Base-by-base conservation (phyloP, 2,797 vertebrate genomes). In the Ibycter americanus region DNA sequence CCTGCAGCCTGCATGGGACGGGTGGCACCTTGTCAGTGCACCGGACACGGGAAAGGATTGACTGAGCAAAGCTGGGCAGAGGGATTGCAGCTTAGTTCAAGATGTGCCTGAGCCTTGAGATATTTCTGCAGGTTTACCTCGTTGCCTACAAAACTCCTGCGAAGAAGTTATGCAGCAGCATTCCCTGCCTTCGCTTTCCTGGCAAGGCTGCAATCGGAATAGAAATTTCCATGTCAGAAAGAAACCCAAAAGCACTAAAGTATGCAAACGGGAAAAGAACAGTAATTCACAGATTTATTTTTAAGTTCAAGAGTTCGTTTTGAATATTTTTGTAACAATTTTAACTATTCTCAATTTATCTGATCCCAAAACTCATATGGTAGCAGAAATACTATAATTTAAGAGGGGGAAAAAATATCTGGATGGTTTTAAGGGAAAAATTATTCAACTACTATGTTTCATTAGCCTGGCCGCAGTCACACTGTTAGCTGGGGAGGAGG, bases 221-320 rank as follows among this genome's bases (percentile, higher is more conserved):
- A 94, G 76, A 84, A 83, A 54, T 92, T 94, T 73, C 71, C n/a
- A 46, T 61, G 89, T 77, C 71, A 78, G 62, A 87, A 84, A 67
- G 74, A 94, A 95, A 79, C 17, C 2, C 1, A 29, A 59, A 78
- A 81, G 38, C 52, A 67, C 40, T 12, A 22, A 70, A 40, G 8
- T 44, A 26, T 65, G 52, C 44, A 59, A 93, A 68, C 5, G 44
- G 19, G 21, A 29, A 85, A 67, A 83, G 16, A 76, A 22, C 32
- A 47, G 22, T 49, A 73, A 93, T 32, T 61, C 23, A 44, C 6
- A 66, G 19, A 6, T 89, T 79, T 32, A 13, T n/a, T 77, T 74
- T 86, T n/a, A 58, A 54, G 62, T 73, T 77, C 58, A 27, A 8
- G 70, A 71, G 70, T 66, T 90, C 42, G 29, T 71, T 65, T 56